Evolutionary conservation across 2,797 vertebrate genomes (phyloP), one percentile per base, ranked within the genome.

Genomic region (Alectoris magna): DNA sequence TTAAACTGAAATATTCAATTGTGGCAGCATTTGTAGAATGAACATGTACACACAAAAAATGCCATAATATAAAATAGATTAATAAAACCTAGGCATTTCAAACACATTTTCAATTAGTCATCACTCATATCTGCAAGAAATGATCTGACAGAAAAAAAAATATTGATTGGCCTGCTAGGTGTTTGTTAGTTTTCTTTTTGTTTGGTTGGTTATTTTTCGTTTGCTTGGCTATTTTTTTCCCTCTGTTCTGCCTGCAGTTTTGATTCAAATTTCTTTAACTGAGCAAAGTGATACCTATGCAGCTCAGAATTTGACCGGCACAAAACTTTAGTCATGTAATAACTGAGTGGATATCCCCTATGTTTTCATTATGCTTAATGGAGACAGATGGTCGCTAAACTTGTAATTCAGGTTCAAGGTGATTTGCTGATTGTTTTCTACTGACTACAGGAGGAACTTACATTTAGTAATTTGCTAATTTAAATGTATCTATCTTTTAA

Each of bases 141-240:
- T 44, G 9, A 51, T 60, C 12, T 75, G 14, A 27, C 26, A 49
- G 23, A 29, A 88, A 67, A 69, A 29, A 88, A 70, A 72, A 16
- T 3, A 70, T 34, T 8, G 2, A 55, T 2, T 31, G 56, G 2
- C 0, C 9, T 58, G 6, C 2, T 31, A 27, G 10, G 19, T 34
- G 31, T 31, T 29, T 34, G 31, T 31, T 29, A 14, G 8, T 29
- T n/a, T 64, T 22, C 39, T 26, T 39, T 76, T 41, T 43, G 23
- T 31, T 55, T 55, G 17, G 26, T 29, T 55, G 53, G 53, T 56
- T n/a, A 21, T 26, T 36, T 39, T 77, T 43, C 36, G n/a, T 34
- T 51, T 67, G 55, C 29, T n/a, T n/a, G 17, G 31, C 4, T 22
- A n/a, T 22, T 21, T n/a, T 66, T 66, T 38, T 4, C 21, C 5